Percentiles rank a stretch among this genome's conserved stretches.
Evolutionary conservation across 2,888 invertebrate genomes (phyloP).

Genomic region (Apamea crenata): DNA sequence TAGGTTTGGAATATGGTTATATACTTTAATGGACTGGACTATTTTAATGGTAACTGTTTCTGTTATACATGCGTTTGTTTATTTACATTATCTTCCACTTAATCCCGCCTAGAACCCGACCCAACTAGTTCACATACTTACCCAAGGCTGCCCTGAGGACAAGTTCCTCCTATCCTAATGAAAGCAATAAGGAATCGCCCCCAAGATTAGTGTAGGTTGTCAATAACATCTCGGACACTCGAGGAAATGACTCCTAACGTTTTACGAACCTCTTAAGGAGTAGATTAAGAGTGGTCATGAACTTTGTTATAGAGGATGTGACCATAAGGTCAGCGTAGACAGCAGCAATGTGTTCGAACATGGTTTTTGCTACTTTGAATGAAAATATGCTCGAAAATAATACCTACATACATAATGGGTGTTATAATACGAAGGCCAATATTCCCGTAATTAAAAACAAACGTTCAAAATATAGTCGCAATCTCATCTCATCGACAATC

Average conservation of each 20-base stretch:
- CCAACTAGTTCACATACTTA: background rate
- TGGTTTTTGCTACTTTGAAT: background rate
- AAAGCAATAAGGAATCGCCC: conserved; percentile 12
- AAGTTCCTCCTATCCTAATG: background rate
- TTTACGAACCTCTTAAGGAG: conserved; percentile 21
- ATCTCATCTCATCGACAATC: too few species aligned
- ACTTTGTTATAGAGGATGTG: background rate
- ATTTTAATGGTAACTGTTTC: too few species aligned
- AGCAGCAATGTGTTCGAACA: background rate
- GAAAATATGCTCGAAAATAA: background rate
- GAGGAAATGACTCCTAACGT: conserved; percentile 13
- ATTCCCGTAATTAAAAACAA: too few species aligned
- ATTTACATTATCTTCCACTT: background rate
- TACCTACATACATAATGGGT: too few species aligned
- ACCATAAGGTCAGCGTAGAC: background rate
- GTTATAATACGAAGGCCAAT: too few species aligned
- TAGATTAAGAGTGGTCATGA: conserved; percentile 37
- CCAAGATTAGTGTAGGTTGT: conserved; percentile 6
- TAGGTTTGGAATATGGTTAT: too few species aligned
- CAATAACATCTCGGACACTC: conserved; percentile 4
- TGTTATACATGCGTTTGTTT: background rate
- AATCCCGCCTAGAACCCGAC: background rate
- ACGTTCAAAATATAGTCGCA: too few species aligned
- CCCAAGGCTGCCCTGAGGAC: background rate
- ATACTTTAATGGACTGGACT: too few species aligned